A percentile compares a stretch with the other conserved stretches of the same genome.
These are phyloP conservation scores for Pogoniulus pusillus DNA, from an alignment of 2,797 vertebrate genomes.

Conservation along the genomic window DNA sequence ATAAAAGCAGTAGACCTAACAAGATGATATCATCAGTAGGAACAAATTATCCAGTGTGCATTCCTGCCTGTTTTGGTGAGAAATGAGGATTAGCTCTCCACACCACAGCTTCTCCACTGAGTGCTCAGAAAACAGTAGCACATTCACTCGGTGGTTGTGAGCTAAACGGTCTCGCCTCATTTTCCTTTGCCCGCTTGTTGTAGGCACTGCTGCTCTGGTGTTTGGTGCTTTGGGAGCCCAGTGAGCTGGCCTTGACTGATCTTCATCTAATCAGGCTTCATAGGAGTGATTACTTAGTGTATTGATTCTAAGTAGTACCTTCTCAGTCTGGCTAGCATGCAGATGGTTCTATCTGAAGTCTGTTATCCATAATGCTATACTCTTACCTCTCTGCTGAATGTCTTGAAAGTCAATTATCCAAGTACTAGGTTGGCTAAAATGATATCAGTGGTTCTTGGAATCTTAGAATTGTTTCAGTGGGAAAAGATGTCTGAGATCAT, in stretches of 20 bases:
- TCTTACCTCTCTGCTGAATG: background rate
- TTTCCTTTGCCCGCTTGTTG: background rate
- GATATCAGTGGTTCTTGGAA: background rate
- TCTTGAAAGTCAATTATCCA: background rate
- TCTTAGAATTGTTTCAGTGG: too few relatives aligned
- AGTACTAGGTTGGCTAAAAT: background rate
- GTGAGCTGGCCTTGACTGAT: background rate
- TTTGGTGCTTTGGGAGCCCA: background rate
- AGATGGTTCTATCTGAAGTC: background rate
- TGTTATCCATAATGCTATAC: background rate
- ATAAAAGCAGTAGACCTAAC: constrained; percentile 65
- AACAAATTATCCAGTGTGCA: constrained; percentile 62
- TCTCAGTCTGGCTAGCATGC: background rate
- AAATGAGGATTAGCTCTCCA: constrained; percentile 33
- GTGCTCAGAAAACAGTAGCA: constrained; percentile 51
- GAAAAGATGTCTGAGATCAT: too few relatives aligned
- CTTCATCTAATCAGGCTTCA: background rate
- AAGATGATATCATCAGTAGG: constrained; percentile 68
- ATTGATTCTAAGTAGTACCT: background rate
- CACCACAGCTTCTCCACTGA: background rate
- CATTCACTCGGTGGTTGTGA: constrained; percentile 11
- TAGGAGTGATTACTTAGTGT: background rate
- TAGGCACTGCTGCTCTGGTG: background rate
- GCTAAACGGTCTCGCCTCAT: background rate
- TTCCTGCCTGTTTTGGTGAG: constrained; percentile 56